Evolutionary conservation across 2,113 vertebrate species (phyloP), one percentile per base, ranked within the genome.

Genomic region (Macquaria ambigua): DNA sequence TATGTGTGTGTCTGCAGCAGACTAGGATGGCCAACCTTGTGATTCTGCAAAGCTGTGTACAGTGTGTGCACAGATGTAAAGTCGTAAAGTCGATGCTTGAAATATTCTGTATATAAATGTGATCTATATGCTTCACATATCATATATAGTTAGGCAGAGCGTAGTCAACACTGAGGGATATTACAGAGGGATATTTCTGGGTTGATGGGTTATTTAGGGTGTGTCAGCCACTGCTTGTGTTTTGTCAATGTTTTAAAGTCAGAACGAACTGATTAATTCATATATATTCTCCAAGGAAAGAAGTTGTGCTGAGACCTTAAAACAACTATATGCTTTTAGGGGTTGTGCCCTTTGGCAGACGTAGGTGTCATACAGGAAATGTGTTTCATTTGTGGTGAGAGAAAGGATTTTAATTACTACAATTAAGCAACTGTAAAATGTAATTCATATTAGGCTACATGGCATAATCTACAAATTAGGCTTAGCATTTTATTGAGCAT

Each of bases 391-490:
- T 66, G 20, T 63, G 64, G 52, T 20, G 4, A 62, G 46, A 78
- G 28, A 76, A 58, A 46, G 5, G 10, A 73, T 71, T 85, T 66
- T 71, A 79, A 89, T 74, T 68, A 64, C 28, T 28, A 64, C 37
- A 46, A 79, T 55, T 69, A 69, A 31, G 74, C n/a, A 6, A 16
- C 20, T 48, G 56, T 3, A 37, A 79, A 64, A 74, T 83, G 11
- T 77, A 61, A 73, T 79, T 88, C 23, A 67, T 77, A 25, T 55
- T 8, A 52, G 72, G 34, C 50, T 70, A 14, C 41, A 25, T 28
- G 41, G n/a, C 71, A 68, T 83, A 64, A 71, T 86, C 62, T 83
- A 39, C 73, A 87, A 81, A 87, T 71, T 28, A 53, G 58, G 41
- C 61, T 43, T 64, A 63, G 14, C 2, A 37, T 81, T 83, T 71